Conservation (phyloP, 37 sponge, comb jelly and placozoan genomes). For the Hexactinellida sp. region DNA sequence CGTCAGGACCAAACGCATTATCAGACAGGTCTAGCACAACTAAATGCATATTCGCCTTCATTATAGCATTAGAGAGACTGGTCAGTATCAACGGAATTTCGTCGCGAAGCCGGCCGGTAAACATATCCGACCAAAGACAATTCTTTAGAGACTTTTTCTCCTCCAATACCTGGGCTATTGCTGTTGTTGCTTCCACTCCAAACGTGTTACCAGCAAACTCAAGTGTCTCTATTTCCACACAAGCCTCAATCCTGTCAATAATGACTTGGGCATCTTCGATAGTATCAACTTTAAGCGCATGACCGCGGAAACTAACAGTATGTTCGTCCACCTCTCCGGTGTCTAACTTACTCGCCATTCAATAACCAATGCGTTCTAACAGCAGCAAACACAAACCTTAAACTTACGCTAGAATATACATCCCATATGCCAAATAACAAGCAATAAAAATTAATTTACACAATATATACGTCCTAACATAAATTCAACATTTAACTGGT, state of each 20-base stretch:
- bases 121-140: slow-evolving; percentile 93
- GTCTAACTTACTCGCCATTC: not conserved
- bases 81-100: slow-evolving; percentile 79
- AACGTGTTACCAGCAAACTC: slow-evolving; percentile 81
- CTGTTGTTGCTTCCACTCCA: slow-evolving; percentile 74
- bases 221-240: slow-evolving; percentile 43
- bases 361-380: not conserved
- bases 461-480: no score
- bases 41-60: slow-evolving; percentile 52
- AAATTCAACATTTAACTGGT: no score
- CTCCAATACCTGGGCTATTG: slow-evolving; percentile 62
- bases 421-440: no score
- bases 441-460: no score
- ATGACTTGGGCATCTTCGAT: slow-evolving; percentile 55
- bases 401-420: not conserved
- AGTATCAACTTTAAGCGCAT: slow-evolving; percentile 30
- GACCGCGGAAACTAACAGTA: not conserved
- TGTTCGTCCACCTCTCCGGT: not conserved
- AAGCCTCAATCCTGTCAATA: slow-evolving; percentile 46
- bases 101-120: slow-evolving; percentile 73
- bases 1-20: slow-evolving; percentile 97
- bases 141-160: slow-evolving; percentile 37
- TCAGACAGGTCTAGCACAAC: slow-evolving; percentile 88
- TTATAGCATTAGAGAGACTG: slow-evolving; percentile 66
- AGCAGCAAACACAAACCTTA: not conserved